Conservation (phyloP, 2,113 vertebrate genomes). For the Coryphaenoides rupestris region DNA sequence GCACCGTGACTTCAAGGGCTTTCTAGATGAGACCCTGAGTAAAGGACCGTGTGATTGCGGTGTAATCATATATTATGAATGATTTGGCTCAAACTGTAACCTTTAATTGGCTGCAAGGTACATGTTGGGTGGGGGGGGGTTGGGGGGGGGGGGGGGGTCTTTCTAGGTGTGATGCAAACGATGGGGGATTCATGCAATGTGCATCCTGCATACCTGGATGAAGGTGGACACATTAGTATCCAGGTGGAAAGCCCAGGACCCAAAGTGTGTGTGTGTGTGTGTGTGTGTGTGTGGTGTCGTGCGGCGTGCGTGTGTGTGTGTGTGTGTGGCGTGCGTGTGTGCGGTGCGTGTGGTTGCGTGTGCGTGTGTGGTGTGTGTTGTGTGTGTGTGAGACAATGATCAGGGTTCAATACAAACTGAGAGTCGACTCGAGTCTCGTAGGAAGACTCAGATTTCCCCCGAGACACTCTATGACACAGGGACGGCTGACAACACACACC, state of each 20-base stretch:
- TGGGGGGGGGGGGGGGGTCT: no score
- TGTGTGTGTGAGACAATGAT: background rate
- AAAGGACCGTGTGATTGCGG: no score
- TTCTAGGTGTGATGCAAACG: background rate
- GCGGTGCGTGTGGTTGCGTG: slow-evolving; percentile 7
- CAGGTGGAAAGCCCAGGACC: background rate
- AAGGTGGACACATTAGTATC: background rate
- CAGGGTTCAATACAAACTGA: slow-evolving; percentile 6
- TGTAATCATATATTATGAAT: no score
- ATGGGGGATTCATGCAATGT: background rate
- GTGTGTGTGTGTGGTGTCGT: slow-evolving; percentile 15
- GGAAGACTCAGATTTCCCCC: slow-evolving; percentile 47
- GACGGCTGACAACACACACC: no score
- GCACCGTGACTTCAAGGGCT: no score
- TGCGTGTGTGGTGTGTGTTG: slow-evolving; percentile 2
- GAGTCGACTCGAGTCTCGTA: slow-evolving; percentile 26
- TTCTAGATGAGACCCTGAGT: no score
- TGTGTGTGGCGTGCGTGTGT: slow-evolving; percentile 6
- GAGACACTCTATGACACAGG: slow-evolving; percentile 34
- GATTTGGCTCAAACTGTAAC: no score
- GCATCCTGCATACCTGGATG: background rate
- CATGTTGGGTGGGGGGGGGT: no score
- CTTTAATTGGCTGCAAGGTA: no score
- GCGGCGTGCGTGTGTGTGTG: slow-evolving; percentile 6
- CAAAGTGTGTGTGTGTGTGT: background rate